These are phyloP conservation scores for Ciconia boyciana DNA, from an alignment of 2,113 vertebrate genomes.

Conservation along the genomic window DNA sequence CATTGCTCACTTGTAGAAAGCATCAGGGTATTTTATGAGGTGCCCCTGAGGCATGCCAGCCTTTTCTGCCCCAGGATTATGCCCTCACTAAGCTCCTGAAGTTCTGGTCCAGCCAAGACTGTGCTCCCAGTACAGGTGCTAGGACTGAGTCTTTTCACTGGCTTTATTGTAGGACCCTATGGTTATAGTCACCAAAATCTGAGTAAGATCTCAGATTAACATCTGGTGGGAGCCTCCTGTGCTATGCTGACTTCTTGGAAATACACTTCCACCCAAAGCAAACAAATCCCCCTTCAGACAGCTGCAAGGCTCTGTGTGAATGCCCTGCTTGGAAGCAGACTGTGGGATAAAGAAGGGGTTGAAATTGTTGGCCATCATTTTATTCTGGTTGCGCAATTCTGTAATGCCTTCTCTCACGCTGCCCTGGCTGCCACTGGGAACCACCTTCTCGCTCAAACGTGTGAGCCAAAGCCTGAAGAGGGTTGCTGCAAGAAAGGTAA, in stretches of 20 bases:
- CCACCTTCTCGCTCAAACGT: background rate
- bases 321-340: background rate
- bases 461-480: background rate
- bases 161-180: background rate
- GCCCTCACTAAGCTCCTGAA: background rate
- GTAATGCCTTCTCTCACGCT: background rate
- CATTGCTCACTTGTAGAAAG: background rate
- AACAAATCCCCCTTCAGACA: background rate
- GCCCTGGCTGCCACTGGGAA: background rate
- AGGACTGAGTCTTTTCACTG: background rate
- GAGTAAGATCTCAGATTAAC: background rate
- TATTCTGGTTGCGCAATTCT: background rate
- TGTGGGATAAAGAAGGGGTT: background rate
- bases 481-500: background rate
- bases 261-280: background rate
- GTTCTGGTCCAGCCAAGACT: background rate
- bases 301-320: background rate
- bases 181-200: background rate
- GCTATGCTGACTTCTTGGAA: background rate
- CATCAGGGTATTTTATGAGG: background rate
- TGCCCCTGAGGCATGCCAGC: background rate
- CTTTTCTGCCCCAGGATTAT: background rate
- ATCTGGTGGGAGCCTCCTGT: background rate
- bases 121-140: background rate
- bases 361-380: accelerated